These are phyloP conservation scores for Podarcis muralis DNA, from an alignment of 2,113 vertebrate genomes.

Conservation along the genomic window DNA sequence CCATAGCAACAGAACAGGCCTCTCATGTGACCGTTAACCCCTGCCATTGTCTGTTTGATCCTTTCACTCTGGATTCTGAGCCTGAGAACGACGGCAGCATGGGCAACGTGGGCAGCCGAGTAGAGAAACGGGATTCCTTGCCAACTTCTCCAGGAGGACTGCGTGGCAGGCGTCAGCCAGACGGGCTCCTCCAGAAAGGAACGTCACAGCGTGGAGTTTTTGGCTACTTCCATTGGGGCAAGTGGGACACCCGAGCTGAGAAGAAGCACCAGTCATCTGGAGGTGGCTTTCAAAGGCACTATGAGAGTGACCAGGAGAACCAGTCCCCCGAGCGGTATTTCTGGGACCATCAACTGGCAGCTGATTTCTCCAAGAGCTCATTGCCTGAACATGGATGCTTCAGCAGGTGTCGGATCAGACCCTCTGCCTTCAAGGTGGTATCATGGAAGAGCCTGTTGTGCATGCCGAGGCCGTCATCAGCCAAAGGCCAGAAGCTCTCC, in stretches of 20 bases:
- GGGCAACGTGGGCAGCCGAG: accelerated
- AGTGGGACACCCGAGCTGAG: conserved; percentile 83
- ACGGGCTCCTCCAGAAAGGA: conserved; percentile 88
- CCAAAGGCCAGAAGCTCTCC: conserved; percentile 88
- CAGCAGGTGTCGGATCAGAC: conserved; percentile 91
- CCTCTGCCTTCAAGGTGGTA: conserved; percentile 83
- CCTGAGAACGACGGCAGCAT: background rate
- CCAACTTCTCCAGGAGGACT: no score
- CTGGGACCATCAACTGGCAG: conserved; percentile 84
- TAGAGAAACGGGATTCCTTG: no score
- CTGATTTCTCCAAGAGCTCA: conserved; percentile 92
- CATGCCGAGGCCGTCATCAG: conserved; percentile 90
- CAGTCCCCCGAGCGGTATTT: conserved; percentile 85
- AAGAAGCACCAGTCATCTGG: conserved; percentile 76
- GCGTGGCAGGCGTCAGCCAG: conserved; percentile 62
- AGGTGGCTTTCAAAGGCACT: conserved; percentile 78
- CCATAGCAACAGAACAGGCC: conserved; percentile 94
- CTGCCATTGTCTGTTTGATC: conserved; percentile 75
- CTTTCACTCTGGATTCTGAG: no score
- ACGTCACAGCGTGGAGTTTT: conserved; percentile 90
- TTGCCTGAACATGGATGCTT: conserved; percentile 90
- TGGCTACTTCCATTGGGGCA: conserved; percentile 92
- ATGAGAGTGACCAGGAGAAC: conserved; percentile 77
- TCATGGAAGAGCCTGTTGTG: conserved; percentile 90
- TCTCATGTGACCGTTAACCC: conserved; percentile 84